Evolutionary conservation across 2,797 vertebrate species (phyloP).

Genomic region (Hephaestus fuliginosus): DNA sequence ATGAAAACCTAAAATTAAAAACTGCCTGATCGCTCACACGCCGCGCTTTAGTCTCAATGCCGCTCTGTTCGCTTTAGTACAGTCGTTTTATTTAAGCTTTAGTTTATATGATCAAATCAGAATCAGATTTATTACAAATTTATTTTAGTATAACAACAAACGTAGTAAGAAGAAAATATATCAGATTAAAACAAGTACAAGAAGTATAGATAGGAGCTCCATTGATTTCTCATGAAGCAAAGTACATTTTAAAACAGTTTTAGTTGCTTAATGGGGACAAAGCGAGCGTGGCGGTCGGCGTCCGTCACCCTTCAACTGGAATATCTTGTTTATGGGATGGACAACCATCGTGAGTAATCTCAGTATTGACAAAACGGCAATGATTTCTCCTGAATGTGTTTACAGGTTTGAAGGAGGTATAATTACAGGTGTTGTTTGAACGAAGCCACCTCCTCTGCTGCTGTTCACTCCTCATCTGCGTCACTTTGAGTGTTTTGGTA

Average conservation of each 20-base stretch:
- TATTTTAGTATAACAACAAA: too few relatives aligned
- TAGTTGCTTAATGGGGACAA: not conserved
- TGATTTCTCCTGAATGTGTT: not conserved
- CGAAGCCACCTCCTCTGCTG: not conserved
- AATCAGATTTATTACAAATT: too few relatives aligned
- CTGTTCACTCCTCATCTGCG: not conserved
- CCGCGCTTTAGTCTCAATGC: not conserved
- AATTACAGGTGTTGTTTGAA: not conserved
- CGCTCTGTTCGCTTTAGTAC: not conserved
- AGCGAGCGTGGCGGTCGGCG: not conserved
- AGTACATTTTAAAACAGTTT: not conserved
- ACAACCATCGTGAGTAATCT: not conserved
- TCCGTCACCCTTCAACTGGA: not conserved
- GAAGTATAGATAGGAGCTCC: too few relatives aligned
- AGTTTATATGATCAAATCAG: not conserved
- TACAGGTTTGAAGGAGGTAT: not conserved
- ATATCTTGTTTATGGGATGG: constrained; percentile 7
- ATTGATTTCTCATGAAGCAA: not conserved
- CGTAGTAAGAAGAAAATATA: too few relatives aligned
- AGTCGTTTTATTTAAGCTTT: not conserved
- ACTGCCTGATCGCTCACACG: not conserved
- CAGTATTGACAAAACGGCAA: not conserved
- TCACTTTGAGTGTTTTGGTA: constrained; percentile 7
- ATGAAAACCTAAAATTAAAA: not conserved
- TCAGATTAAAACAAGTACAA: too few relatives aligned